phyloP scores from a whole-genome alignment of 2,888 invertebrate species.

The Sesia apiformis region DNA sequence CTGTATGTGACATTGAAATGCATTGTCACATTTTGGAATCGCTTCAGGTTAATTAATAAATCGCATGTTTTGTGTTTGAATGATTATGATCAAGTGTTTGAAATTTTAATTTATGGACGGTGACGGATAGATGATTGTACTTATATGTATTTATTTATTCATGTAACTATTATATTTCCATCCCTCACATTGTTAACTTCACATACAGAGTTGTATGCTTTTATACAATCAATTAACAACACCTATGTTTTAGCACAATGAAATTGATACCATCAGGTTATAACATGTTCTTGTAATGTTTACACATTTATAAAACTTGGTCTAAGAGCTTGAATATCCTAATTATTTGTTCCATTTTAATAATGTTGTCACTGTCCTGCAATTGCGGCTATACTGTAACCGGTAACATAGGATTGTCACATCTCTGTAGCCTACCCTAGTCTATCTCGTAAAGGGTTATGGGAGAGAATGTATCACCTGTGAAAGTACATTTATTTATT shows the following conservation, averaged over 20 bases:
- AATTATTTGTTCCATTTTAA: no score
- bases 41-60: neutral
- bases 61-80: neutral
- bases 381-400: no score
- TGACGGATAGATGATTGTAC: conserved; percentile 6
- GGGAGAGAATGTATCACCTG: no score
- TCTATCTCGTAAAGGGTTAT: no score
- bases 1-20: no score
- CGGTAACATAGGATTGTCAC: no score
- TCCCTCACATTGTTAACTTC: neutral
- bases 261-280: neutral
- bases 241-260: neutral
- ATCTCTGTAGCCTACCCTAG: no score
- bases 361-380: no score
- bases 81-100: neutral
- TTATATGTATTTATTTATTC: conserved; percentile 13
- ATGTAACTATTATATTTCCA: conserved; percentile 3
- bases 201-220: neutral
- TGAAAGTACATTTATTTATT: no score
- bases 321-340: neutral
- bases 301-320: neutral
- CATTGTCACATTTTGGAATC: neutral
- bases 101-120: neutral
- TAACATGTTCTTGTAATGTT: neutral
- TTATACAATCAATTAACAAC: neutral